Evolutionary conservation across 2,797 vertebrate species (phyloP).

Genomic region (Coregonus sp.): DNA sequence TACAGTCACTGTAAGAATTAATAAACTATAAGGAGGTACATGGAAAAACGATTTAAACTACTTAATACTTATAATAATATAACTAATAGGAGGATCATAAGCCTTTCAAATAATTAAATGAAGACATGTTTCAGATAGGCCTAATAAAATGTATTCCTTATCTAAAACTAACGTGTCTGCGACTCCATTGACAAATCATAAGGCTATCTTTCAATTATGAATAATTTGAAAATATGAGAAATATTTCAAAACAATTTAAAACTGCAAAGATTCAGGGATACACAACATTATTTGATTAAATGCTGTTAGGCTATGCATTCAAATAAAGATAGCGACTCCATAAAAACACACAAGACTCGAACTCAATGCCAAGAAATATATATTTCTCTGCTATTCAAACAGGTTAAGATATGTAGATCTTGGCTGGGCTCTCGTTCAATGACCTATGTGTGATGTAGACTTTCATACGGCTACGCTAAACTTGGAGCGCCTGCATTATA

Average conservation of each 20-base stretch:
- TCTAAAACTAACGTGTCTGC: not conserved
- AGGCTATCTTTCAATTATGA: not conserved
- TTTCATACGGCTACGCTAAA: conserved; percentile 31
- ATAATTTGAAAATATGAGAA: not conserved
- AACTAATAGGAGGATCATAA: not conserved
- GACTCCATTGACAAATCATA: not conserved
- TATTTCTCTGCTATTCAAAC: conserved; percentile 3
- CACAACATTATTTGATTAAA: not conserved
- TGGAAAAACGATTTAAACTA: no score
- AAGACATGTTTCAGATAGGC: not conserved
- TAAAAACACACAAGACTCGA: conserved; percentile 1
- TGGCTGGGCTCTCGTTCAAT: conserved; percentile 15
- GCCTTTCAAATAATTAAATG: not conserved
- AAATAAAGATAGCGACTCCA: not conserved
- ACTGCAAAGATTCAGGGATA: not conserved
- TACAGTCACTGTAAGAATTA: no score
- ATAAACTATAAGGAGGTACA: no score
- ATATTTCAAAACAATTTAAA: not conserved
- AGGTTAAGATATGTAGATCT: not conserved
- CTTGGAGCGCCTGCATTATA: conserved; percentile 35
- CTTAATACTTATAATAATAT: no score
- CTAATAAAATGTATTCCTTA: not conserved
- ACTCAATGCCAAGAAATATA: not conserved
- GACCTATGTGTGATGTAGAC: conserved; percentile 30
- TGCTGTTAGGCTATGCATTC: not conserved